These are phyloP conservation scores for Brachionus calyciflorus DNA, from an alignment of 1,140 invertebrate genomes.

Conservation along the genomic window DNA sequence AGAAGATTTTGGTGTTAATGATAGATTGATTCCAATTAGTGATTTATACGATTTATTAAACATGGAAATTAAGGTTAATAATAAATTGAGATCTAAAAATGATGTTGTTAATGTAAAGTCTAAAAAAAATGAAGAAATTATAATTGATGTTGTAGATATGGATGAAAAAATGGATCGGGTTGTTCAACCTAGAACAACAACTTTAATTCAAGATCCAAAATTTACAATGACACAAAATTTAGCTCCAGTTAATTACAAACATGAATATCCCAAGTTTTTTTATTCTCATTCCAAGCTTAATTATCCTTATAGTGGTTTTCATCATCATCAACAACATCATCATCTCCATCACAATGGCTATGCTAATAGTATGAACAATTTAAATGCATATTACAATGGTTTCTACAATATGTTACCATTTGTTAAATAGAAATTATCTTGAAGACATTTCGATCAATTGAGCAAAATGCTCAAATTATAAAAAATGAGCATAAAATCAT, in stretches of 20 bases:
- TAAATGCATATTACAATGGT: background rate
- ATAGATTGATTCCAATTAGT: background rate
- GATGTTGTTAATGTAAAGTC: too few relatives aligned
- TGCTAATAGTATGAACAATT: background rate
- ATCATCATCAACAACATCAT: background rate
- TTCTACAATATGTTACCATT: background rate
- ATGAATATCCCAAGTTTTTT: constrained; percentile 20
- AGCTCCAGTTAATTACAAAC: constrained; percentile 3
- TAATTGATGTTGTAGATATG: too few relatives aligned
- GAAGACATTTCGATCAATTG: too few relatives aligned
- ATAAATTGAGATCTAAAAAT: background rate
- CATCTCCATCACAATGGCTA: background rate
- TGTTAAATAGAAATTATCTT: background rate
- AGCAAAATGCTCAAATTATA: too few relatives aligned
- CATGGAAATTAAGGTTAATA: background rate
- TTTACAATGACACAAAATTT: background rate
- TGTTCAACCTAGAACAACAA: background rate
- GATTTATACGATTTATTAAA: constrained; percentile 14
- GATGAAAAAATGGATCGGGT: too few relatives aligned
- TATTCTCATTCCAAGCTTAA: constrained; percentile 12
- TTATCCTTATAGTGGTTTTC: background rate
- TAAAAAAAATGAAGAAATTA: background rate
- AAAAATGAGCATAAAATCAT: too few relatives aligned
- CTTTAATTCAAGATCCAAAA: background rate
- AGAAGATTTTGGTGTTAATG: constrained; percentile 2